Evolutionary conservation across 2,113 vertebrate species (phyloP), one percentile per base, ranked within the genome.

Genomic region (Plecotus auritus): DNA sequence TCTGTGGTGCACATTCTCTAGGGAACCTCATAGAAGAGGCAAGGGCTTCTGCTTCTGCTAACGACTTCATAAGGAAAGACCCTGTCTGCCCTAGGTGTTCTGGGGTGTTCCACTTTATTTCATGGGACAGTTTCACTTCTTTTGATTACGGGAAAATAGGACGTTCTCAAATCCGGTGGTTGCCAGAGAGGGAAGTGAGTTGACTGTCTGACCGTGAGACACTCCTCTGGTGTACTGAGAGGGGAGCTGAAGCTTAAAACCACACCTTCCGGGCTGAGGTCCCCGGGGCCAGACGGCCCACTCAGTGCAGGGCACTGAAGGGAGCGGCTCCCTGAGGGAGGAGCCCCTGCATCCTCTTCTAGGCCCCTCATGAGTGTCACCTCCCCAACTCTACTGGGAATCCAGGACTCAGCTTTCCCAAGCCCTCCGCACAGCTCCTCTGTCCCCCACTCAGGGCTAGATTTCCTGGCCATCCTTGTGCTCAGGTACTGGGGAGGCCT

Each of bases 51-150:
- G 2, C 16, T 30, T 70, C 76, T 69, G 54, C 66, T 73, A 9
- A 28, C 5, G 9, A n/a, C n/a, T 47, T 40, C 0, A 4, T 6
- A 3, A 59, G 56, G 18, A 49, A 85, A 69, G 64, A 89, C 47
- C 49, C 32, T 3, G 11, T 42, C 35, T 35, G 88, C 26, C 28
- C 59, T n/a, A 61, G 56, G 84, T 16, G 17, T 56, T 86, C 20
- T 22, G 26, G 74, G 84, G 30, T 0, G 8, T 89, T 61, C 49
- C 13, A 37, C 16, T 42, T 30, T 45, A 72, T 69, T 90, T 89
- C 76, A 42, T 8, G 12, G 26, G 78, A 11, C 10, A 4, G 90
- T 96, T 96, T 97, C 93, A 80, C 72, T 97, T 96, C 96, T 96
- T 85, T 64, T 66, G 92, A 51, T 51, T 28, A 67, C 5, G 54